Conservation (phyloP, 1,140 invertebrate genomes). For the Euura saliciscinereae region DNA sequence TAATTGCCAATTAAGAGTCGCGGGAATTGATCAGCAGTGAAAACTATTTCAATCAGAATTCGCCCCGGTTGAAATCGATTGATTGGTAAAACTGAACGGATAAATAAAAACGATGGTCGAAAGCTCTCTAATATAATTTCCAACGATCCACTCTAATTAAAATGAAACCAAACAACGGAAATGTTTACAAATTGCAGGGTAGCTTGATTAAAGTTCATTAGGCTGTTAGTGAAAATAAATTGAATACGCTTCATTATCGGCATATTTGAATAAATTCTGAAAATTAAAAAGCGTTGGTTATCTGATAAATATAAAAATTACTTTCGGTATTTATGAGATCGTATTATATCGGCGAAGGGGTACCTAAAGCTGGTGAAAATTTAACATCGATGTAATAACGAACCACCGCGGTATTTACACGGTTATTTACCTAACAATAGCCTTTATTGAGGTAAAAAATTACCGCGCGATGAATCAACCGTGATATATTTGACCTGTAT, state of each 20-base stretch:
- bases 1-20: no score
- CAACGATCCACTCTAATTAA: not conserved
- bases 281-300: not conserved
- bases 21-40: no score
- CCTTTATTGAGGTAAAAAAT: not conserved
- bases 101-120: no score
- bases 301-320: not conserved
- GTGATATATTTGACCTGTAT: not conserved
- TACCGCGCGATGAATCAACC: not conserved
- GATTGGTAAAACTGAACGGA: no score
- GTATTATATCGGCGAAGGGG: no score
- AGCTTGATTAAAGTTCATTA: not conserved
- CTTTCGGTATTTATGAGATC: not conserved
- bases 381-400: not conserved
- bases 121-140: no score
- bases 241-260: not conserved
- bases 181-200: not conserved
- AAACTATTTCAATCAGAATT: no score
- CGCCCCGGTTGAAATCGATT: no score
- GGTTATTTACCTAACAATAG: not conserved
- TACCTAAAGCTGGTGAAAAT: not conserved
- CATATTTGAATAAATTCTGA: not conserved
- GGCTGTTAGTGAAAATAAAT: not conserved
- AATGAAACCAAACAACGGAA: not conserved
- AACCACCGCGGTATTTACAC: not conserved